phyloP scores from a whole-genome alignment of 2,113 vertebrate species.

The Dicentrarchus labrax region DNA sequence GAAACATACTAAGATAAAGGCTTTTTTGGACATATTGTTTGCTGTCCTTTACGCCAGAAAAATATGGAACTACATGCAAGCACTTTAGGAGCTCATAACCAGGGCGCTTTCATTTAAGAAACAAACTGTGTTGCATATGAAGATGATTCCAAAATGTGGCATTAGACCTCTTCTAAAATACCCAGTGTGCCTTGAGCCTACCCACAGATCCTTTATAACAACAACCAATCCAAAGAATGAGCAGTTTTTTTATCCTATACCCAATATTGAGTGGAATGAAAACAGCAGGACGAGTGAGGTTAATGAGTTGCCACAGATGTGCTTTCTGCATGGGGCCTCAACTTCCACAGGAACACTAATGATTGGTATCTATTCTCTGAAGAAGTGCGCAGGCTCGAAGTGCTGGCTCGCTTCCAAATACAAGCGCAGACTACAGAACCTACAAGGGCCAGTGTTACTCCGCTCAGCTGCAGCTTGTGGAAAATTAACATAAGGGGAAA shows the following conservation, averaged over 20 bases:
- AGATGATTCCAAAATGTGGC: not conserved
- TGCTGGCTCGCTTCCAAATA: conserved; percentile 29
- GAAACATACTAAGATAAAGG: not conserved
- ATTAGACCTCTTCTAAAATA: conserved; percentile 25
- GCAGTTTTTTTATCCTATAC: conserved; percentile 2
- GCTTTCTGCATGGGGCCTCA: conserved; percentile 49
- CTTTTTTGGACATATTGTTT: conserved; percentile 4
- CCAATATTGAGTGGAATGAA: conserved; percentile 45
- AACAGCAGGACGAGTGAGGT: conserved; percentile 54
- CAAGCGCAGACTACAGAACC: conserved; percentile 28
- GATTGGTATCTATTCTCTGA: conserved; percentile 52
- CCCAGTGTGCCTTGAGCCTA: not conserved
- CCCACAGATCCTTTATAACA: conserved; percentile 2
- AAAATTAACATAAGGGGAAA: conserved; percentile 28
- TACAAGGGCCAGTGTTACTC: conserved; percentile 32
- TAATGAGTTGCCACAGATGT: conserved; percentile 69
- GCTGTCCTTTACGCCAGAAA: not conserved
- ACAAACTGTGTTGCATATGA: conserved; percentile 1
- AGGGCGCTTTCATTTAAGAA: not conserved
- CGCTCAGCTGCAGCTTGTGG: conserved; percentile 44
- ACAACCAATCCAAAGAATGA: not conserved
- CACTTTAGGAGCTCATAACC: conserved; percentile 8
- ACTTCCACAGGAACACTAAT: conserved; percentile 46
- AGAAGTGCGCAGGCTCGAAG: conserved; percentile 14
- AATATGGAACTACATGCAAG: not conserved